phyloP scores from a whole-genome alignment of 2,888 invertebrate genomes.

The Eristalinus aeneus region DNA sequence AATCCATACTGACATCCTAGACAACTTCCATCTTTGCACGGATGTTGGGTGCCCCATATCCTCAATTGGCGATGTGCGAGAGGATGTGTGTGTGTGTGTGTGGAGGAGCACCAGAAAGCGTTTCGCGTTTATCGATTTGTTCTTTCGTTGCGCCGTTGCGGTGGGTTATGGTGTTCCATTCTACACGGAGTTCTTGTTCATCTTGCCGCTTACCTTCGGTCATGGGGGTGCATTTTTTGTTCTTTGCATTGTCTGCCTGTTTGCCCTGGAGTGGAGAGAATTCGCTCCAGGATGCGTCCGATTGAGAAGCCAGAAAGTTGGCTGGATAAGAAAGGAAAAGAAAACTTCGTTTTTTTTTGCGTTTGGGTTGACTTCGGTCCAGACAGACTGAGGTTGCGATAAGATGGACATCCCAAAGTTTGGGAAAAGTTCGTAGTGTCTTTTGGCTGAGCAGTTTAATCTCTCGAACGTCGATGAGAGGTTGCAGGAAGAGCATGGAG shows the following conservation, averaged over 20 bases:
- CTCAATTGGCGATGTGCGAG: background rate
- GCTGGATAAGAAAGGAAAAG: background rate
- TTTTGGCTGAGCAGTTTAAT: background rate
- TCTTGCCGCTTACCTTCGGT: background rate
- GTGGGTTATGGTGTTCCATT: background rate
- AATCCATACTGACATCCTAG: conserved; percentile 28
- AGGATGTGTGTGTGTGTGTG: background rate
- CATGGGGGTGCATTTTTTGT: conserved; percentile 35
- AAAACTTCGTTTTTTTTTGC: conserved; percentile 7
- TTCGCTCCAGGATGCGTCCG: conserved; percentile 44
- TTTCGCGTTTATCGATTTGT: conserved; percentile 63
- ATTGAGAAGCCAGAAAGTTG: conserved; percentile 29
- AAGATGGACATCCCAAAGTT: background rate
- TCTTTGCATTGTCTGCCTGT: conserved; percentile 18
- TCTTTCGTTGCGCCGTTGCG: conserved; percentile 47
- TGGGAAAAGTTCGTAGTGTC: background rate
- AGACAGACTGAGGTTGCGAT: conserved; percentile 29
- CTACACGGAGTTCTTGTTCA: conserved; percentile 8
- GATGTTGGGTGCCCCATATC: background rate
- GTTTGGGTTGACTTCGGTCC: background rate
- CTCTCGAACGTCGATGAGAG: background rate
- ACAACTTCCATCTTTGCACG: background rate
- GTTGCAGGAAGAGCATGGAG: too few species aligned
- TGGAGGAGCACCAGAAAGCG: conserved; percentile 29
- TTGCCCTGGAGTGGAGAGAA: background rate